Conservation (phyloP, 2,888 invertebrate genomes). For the Drosophila lutescens region DNA sequence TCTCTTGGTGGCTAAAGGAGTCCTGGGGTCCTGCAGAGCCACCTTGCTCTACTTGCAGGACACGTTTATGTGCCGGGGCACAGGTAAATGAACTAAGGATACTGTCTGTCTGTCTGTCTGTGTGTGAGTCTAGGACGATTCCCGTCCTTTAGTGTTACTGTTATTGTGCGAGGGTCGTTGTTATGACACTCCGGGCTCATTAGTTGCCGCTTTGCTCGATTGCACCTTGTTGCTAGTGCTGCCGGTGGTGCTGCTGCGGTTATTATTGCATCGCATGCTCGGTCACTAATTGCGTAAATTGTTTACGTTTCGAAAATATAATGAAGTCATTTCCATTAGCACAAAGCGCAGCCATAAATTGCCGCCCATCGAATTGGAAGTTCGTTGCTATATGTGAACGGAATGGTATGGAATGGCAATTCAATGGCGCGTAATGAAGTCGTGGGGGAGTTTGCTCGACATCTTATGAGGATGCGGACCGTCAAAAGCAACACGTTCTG, state of each 20-base stretch:
- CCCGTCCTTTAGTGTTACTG: conserved; percentile 56
- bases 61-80: conserved; percentile 47
- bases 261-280: conserved; percentile 52
- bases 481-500: conserved; percentile 67
- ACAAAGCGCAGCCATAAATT: conserved; percentile 68
- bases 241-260: conserved; percentile 19
- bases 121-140: conserved; percentile 14
- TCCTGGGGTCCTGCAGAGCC: conserved; percentile 17
- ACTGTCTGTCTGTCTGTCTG: not conserved
- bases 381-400: conserved; percentile 17
- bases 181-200: conserved; percentile 77
- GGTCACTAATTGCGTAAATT: conserved; percentile 76
- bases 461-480: conserved; percentile 35
- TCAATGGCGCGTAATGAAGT: conserved; percentile 73
- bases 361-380: conserved; percentile 47
- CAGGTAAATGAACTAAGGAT: conserved; percentile 77
- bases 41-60: conserved; percentile 22
- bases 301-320: conserved; percentile 77
- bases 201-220: conserved; percentile 73
- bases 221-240: conserved; percentile 34
- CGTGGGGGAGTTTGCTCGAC: conserved; percentile 10
- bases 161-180: conserved; percentile 53
- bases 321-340: conserved; percentile 78
- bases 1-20: conserved; percentile 60
- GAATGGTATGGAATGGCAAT: conserved; percentile 41